Percentiles rank a stretch among this genome's conserved stretches.
Conservation (phyloP, 2,888 invertebrate species). For the Helleia helle region DNA sequence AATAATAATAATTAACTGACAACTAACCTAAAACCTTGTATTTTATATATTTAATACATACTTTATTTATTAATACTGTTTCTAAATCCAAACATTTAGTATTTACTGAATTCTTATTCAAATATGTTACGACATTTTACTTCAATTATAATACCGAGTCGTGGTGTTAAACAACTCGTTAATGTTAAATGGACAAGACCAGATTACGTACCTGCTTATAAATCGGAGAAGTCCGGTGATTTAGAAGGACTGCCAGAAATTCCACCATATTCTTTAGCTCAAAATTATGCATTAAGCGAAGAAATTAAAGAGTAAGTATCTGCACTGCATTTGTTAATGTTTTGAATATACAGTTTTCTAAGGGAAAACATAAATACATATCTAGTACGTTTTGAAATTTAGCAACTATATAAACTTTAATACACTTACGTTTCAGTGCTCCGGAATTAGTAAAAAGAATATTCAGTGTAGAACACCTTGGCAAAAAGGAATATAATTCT, state of each 20-base stretch:
- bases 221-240: slow-evolving; percentile 83
- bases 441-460: slow-evolving; percentile 80
- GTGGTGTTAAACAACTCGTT: slow-evolving; percentile 78
- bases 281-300: slow-evolving; percentile 73
- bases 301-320: slow-evolving; percentile 79
- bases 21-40: too few relatives aligned
- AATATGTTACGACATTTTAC: slow-evolving; percentile 52
- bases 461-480: slow-evolving; percentile 80
- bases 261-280: slow-evolving; percentile 61
- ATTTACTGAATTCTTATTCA: too few relatives aligned
- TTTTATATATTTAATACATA: too few relatives aligned
- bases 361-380: too few relatives aligned
- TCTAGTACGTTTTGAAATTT: too few relatives aligned
- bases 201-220: slow-evolving; percentile 76
- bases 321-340: too few relatives aligned
- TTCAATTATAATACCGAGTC: slow-evolving; percentile 51
- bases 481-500: slow-evolving; percentile 63
- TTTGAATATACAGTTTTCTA: too few relatives aligned
- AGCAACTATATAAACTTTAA: too few relatives aligned
- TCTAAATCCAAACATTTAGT: too few relatives aligned
- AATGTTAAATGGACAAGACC: slow-evolving; percentile 87
- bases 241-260: slow-evolving; percentile 71
- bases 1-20: too few relatives aligned
- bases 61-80: too few relatives aligned
- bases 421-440: slow-evolving; percentile 74